Percentiles rank a stretch among this genome's conserved stretches.
These are phyloP conservation scores for Poeciliopsis turneri DNA, from an alignment of 2,797 vertebrate species.

Conservation along the genomic window DNA sequence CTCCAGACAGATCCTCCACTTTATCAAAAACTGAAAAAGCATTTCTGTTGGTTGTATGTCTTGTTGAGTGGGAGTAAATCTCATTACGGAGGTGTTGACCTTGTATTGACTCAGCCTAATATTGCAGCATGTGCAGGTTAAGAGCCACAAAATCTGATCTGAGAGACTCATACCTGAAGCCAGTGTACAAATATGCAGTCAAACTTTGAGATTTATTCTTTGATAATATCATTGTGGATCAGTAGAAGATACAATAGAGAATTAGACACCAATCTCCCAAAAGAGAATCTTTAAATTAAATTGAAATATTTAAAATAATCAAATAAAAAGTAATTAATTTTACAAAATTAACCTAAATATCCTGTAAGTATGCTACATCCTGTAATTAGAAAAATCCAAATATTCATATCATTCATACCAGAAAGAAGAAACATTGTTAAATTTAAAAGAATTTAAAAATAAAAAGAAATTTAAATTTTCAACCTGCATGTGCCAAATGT, in stretches of 20 bases:
- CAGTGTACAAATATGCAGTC: slow-evolving; percentile 21
- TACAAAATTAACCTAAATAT: neutral
- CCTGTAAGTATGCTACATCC: too few species aligned
- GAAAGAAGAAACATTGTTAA: neutral
- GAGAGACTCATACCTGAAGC: slow-evolving; percentile 41
- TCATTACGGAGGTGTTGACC: slow-evolving; percentile 58
- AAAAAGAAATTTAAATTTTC: neutral
- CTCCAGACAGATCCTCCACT: neutral
- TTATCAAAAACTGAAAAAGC: slow-evolving; percentile 40
- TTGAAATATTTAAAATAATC: neutral
- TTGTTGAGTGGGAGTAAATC: slow-evolving; percentile 58
- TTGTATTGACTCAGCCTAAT: slow-evolving; percentile 58
- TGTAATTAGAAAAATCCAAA: neutral
- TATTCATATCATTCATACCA: neutral
- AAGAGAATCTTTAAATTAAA: neutral
- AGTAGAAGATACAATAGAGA: neutral
- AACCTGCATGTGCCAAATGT: neutral
- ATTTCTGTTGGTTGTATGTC: slow-evolving; percentile 45
- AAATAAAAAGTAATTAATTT: neutral
- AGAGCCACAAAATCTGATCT: slow-evolving; percentile 34
- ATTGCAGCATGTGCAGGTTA: slow-evolving; percentile 52
- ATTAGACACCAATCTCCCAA: neutral
- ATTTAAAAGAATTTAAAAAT: neutral
- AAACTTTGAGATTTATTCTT: slow-evolving; percentile 31
- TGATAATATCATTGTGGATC: slow-evolving; percentile 7